phyloP scores from a whole-genome alignment of 2,797 vertebrate species.

The Smutsia gigantea region DNA sequence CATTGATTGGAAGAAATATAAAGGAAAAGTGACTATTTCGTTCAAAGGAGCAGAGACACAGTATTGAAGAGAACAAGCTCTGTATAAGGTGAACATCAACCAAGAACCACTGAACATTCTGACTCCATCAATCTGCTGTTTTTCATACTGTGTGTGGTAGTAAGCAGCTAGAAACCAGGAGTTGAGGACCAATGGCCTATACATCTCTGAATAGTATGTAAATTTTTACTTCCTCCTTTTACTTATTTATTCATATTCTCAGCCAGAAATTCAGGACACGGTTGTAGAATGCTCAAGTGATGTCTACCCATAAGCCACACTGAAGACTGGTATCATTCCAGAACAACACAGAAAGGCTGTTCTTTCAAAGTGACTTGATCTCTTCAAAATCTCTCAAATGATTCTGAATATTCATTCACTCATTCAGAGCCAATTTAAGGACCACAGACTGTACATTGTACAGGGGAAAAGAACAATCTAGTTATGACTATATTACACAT shows the following conservation, averaged over 20 bases:
- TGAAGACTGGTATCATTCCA: neutral
- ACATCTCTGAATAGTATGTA: neutral
- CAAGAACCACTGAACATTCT: neutral
- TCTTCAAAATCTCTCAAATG: neutral
- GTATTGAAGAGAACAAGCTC: neutral
- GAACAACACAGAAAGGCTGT: neutral
- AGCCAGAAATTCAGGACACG: neutral
- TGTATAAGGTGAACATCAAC: neutral
- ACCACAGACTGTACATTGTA: neutral
- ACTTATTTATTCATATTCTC: neutral
- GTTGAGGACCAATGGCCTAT: neutral
- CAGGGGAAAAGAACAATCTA: neutral
- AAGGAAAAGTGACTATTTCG: slow-evolving; percentile 17
- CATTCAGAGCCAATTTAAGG: neutral
- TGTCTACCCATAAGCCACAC: neutral
- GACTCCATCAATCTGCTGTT: neutral
- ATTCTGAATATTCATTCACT: neutral
- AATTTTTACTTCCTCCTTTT: neutral
- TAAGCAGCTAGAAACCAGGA: neutral
- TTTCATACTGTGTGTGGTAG: neutral
- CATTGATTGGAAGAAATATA: neutral
- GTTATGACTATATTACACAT: neutral
- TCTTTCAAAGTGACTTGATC: neutral
- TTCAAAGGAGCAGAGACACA: slow-evolving; percentile 2
- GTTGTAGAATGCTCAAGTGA: neutral